Evolutionary conservation across 2,113 vertebrate genomes (phyloP).

Genomic region (Desmodus rotundus): DNA sequence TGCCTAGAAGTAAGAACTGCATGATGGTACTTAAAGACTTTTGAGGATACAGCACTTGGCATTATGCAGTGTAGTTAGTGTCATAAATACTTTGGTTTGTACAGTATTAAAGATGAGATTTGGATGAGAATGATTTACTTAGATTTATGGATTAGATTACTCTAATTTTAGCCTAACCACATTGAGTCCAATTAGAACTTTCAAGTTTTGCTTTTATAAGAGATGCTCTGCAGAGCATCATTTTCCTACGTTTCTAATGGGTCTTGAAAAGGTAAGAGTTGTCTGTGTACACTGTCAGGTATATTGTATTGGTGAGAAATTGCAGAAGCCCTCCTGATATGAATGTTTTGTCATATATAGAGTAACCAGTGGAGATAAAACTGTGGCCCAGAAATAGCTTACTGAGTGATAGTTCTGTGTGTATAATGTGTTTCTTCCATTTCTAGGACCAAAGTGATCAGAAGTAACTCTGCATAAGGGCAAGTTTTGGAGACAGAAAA

Average conservation of each 20-base stretch:
- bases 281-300: background rate
- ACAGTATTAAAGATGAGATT: constrained; percentile 39
- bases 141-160: background rate
- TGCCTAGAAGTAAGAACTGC: background rate
- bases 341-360: background rate
- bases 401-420: background rate
- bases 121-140: constrained; percentile 19
- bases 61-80: background rate
- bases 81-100: background rate
- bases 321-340: background rate
- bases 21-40: background rate
- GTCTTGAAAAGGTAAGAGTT: background rate
- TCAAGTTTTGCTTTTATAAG: constrained; percentile 19
- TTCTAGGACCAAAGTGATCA: background rate
- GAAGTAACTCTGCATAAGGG: background rate
- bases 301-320: background rate
- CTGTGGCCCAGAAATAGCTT: background rate
- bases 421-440: background rate
- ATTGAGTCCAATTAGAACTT: constrained; percentile 5
- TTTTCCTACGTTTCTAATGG: background rate
- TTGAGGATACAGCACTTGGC: background rate
- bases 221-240: background rate
- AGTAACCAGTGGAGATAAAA: background rate
- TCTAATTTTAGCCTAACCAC: constrained; percentile 42
- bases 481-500: background rate